phyloP scores from a whole-genome alignment of 2,888 invertebrate genomes.

The Drosophila leonis region DNA sequence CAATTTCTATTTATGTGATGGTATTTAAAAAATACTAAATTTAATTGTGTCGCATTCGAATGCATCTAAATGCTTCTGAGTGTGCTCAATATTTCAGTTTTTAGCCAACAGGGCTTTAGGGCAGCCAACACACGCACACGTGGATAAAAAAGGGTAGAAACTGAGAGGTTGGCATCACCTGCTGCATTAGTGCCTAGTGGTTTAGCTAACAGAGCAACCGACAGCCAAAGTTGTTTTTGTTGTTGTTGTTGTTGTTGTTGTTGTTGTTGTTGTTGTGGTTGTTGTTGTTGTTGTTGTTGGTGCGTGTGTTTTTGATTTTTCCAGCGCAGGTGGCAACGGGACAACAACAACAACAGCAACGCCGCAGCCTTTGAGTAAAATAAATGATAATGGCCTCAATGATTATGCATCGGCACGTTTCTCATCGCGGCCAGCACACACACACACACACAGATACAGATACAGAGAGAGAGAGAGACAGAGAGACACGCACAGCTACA shows the following conservation, averaged over 20 bases:
- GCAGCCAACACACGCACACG: neutral
- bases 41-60: neutral
- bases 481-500: slow-evolving; percentile 21
- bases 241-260: too few relatives aligned
- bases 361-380: slow-evolving; percentile 68
- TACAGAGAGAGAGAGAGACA: neutral
- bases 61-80: neutral
- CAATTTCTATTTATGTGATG: neutral
- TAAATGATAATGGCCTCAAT: slow-evolving; percentile 82
- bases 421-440: slow-evolving; percentile 67
- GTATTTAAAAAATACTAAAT: slow-evolving; percentile 5
- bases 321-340: slow-evolving; percentile 52
- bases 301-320: slow-evolving; percentile 74
- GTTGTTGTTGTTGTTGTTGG: slow-evolving; percentile 45
- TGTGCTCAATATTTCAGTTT: slow-evolving; percentile 8
- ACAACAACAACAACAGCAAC: slow-evolving; percentile 36
- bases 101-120: neutral
- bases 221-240: slow-evolving; percentile 17
- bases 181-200: slow-evolving; percentile 46
- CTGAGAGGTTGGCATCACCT: slow-evolving; percentile 22
- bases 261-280: slow-evolving; percentile 20
- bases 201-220: slow-evolving; percentile 52
- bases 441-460: slow-evolving; percentile 10
- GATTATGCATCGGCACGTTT: slow-evolving; percentile 84
- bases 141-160: neutral